These are phyloP conservation scores for Blastobasis adustella DNA, from an alignment of 2,888 invertebrate genomes.

Conservation along the genomic window DNA sequence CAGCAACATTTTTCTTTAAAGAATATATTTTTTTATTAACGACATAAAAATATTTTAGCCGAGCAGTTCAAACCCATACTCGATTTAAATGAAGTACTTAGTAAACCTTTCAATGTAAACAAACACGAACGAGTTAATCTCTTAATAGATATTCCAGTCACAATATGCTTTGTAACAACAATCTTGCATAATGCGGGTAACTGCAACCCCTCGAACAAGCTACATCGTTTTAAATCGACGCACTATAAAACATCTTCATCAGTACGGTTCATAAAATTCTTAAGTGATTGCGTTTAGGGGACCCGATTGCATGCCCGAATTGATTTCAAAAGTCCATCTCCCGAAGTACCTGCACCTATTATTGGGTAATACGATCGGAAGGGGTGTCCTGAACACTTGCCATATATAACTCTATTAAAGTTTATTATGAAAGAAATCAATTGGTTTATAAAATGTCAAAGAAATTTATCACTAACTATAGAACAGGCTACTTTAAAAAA, in stretches of 20 bases:
- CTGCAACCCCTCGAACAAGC: constrained; percentile 23
- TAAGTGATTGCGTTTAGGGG: constrained; percentile 68
- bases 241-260: constrained; percentile 71
- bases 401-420: constrained; percentile 1
- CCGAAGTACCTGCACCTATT: constrained; percentile 43
- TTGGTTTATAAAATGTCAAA: no score
- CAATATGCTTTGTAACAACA: constrained; percentile 59
- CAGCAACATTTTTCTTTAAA: no score
- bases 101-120: constrained; percentile 14
- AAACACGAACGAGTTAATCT: constrained; percentile 41
- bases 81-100: no score
- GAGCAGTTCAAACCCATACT: no score
- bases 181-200: constrained; percentile 28
- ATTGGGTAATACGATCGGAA: constrained; percentile 24
- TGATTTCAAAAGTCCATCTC: constrained; percentile 65
- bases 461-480: no score
- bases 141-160: constrained; percentile 63
- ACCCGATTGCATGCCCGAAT: constrained; percentile 59
- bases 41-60: no score
- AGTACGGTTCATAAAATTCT: constrained; percentile 71
- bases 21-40: no score
- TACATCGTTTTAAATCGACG: constrained; percentile 45
- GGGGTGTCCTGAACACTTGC: constrained; percentile 20
- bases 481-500: no score
- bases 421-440: not conserved